phyloP scores from a whole-genome alignment of 2,888 invertebrate species.

The Elmis aenea region DNA sequence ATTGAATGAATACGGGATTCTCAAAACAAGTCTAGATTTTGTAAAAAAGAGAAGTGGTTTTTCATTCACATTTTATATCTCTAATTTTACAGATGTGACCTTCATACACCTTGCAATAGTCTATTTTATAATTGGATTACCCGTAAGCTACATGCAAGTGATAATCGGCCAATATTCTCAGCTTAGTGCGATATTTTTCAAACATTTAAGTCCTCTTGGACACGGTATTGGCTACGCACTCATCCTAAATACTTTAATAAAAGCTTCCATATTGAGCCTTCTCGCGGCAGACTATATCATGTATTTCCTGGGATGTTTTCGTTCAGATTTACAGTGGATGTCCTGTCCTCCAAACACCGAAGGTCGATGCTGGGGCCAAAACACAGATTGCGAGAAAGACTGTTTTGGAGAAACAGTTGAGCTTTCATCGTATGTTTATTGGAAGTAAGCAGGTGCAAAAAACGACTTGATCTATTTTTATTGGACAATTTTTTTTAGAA shows the following conservation, averaged over 20 bases:
- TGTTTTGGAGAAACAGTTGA: conserved; percentile 9
- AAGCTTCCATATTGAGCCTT: conserved; percentile 9
- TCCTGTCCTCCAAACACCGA: conserved; percentile 12
- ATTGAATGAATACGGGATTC: too few relatives aligned
- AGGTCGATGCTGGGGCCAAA: conserved; percentile 15
- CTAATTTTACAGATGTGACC: too few relatives aligned
- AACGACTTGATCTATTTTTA: too few relatives aligned
- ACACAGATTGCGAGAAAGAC: conserved; percentile 2
- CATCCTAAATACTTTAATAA: conserved; percentile 13
- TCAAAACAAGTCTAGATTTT: too few relatives aligned
- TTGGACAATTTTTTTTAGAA: too few relatives aligned
- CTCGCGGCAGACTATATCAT: conserved; percentile 17
- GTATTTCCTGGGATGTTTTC: conserved; percentile 16
- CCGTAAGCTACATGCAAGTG: conserved; percentile 22
- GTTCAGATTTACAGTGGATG: conserved; percentile 17
- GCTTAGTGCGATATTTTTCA: conserved; percentile 17
- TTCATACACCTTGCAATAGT: conserved; percentile 18
- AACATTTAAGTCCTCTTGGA: conserved; percentile 20
- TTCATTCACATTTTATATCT: too few relatives aligned
- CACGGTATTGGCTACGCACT: conserved; percentile 20
- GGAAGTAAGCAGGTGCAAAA: too few relatives aligned
- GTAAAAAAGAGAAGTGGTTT: too few relatives aligned
- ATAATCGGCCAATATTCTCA: conserved; percentile 26
- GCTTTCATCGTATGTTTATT: conserved; percentile 19
- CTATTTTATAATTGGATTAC: conserved; percentile 23